Percentiles rank a stretch among this genome's conserved stretches.
Conservation (phyloP, 2,888 invertebrate genomes). For the Eutolmus rufibarbis region DNA sequence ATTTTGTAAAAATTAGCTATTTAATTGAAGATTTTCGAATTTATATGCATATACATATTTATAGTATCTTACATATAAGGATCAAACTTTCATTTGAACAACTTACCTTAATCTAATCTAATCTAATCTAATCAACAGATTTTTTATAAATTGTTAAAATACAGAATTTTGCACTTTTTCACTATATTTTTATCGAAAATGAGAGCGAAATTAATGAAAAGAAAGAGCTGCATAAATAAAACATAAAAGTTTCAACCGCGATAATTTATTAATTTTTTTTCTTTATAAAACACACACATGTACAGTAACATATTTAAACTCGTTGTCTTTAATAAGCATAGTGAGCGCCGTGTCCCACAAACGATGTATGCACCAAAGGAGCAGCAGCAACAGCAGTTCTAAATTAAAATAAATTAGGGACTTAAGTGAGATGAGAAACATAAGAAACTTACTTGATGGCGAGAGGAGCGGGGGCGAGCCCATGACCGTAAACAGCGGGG, state of each 20-base stretch:
- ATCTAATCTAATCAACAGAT: too few relatives aligned
- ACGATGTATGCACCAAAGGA: conserved; percentile 61
- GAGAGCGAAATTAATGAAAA: too few relatives aligned
- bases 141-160: too few relatives aligned
- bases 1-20: too few relatives aligned
- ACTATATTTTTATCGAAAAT: too few relatives aligned
- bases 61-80: too few relatives aligned
- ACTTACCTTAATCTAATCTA: too few relatives aligned
- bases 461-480: conserved; percentile 39
- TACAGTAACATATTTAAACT: neutral
- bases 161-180: too few relatives aligned
- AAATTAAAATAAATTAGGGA: conserved; percentile 42
- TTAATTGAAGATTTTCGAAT: too few relatives aligned
- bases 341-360: conserved; percentile 61
- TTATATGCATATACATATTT: too few relatives aligned
- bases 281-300: conserved; percentile 28
- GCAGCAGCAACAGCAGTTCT: conserved; percentile 60
- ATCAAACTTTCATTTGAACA: too few relatives aligned
- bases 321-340: conserved; percentile 57
- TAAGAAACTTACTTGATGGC: conserved; percentile 56
- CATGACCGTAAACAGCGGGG: neutral
- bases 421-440: neutral
- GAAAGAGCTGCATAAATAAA: neutral
- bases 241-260: conserved; percentile 40
- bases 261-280: conserved; percentile 40